phyloP scores from a whole-genome alignment of 2,888 invertebrate genomes.

The Himalopsyche japonica region DNA sequence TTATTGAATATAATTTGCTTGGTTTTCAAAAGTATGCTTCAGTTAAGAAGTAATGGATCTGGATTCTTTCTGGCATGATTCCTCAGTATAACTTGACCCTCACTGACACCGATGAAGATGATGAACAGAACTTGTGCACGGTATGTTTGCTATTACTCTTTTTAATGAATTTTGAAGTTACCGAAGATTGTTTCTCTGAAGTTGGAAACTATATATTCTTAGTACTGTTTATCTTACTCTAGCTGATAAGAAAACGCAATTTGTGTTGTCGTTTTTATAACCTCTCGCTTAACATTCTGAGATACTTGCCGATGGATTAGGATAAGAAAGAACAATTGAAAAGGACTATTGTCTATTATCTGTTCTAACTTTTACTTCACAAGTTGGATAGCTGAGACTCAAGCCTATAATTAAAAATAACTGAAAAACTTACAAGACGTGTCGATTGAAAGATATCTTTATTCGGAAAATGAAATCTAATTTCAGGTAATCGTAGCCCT shows the following conservation, averaged over 20 bases:
- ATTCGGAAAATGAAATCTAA: neutral
- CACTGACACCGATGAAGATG: constrained; percentile 83
- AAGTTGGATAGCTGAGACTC: too few relatives aligned
- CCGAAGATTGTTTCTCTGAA: too few relatives aligned
- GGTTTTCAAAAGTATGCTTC: too few relatives aligned
- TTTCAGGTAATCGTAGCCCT: constrained; percentile 77
- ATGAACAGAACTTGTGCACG: constrained; percentile 87
- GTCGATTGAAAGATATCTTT: too few relatives aligned
- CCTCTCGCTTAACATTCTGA: neutral
- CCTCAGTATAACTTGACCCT: constrained; percentile 89
- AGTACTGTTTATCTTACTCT: neutral
- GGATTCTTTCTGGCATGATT: constrained; percentile 91
- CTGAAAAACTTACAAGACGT: too few relatives aligned
- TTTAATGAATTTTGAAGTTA: neutral
- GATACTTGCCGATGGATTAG: too few relatives aligned
- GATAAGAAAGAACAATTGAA: too few relatives aligned
- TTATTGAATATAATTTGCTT: too few relatives aligned
- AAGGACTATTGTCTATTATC: too few relatives aligned
- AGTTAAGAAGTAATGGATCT: constrained; percentile 45
- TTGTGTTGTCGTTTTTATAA: too few relatives aligned
- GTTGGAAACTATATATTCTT: neutral
- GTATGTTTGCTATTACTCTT: constrained; percentile 51
- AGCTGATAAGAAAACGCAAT: neutral
- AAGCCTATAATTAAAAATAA: too few relatives aligned
- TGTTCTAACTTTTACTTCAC: too few relatives aligned